Evolutionary conservation across 1,140 invertebrate species (phyloP), one percentile per base, ranked within the genome.

Genomic region (Delia radicum): DNA sequence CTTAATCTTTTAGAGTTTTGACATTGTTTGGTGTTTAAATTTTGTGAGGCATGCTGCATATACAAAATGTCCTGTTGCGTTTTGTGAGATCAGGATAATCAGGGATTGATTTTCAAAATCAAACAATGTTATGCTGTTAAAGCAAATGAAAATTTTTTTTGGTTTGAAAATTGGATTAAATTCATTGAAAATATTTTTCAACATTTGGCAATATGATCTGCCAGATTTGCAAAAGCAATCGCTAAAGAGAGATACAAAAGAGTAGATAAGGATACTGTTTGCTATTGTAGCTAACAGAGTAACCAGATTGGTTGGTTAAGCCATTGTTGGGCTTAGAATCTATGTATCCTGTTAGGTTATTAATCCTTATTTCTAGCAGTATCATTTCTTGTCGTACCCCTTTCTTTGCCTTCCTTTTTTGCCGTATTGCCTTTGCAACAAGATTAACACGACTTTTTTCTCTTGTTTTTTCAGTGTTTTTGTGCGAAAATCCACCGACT

Each of bases 101-200:
- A 15, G 26, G 62, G 62, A 65, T 65, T 65, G 28, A 65, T 65
- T 65, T 65, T 65, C 26, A 65, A 65, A 65, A 65, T 65, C 62
- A 65, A 28, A 65, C 28, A 65, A 65, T 27, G 62, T 65, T 65
- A 27, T 65, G 62, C 28, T n/a, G n/a, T n/a, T 31, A 27, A 65
- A 63, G 15, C 27, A n/a, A 65, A 65, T 28, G n/a, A 65, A 13
- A 2, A n/a, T 65, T 28, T 65, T 26, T 28, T 3, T 4, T 5
- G 13, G 27, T 12, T 61, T 61, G 18, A 26, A 65, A 65, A 65
- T 65, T 65, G 62, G 62, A 65, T 65, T 65, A 65, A 65, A 65
- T 65, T 65, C 62, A 65, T 65, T 65, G 62, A 65, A 65, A 12
- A 65, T 29, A 27, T 26, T 26, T 10, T 42, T 10, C 37, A 42